Conservation (phyloP, 2,888 invertebrate genomes). For the Aricia artaxerxes region DNA sequence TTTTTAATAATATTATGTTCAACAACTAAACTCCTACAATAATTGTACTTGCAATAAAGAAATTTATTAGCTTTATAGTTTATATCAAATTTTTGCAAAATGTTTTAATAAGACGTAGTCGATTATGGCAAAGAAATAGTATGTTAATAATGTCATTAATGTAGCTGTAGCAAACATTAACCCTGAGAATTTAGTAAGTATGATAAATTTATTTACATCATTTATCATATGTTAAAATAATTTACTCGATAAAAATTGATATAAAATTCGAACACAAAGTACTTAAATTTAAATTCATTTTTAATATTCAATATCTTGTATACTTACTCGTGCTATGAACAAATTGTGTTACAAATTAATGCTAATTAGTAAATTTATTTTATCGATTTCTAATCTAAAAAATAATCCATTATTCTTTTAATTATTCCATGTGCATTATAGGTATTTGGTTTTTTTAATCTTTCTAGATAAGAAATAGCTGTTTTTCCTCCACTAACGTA, state of each 20-base stretch:
- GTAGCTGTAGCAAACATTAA: background rate
- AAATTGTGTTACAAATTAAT: background rate
- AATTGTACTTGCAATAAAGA: no score
- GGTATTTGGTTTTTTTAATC: no score
- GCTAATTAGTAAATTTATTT: background rate
- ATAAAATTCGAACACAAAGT: background rate
- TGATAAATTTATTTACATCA: background rate
- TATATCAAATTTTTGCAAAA: background rate
- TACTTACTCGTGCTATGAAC: background rate
- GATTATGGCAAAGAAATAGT: background rate
- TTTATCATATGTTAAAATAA: background rate
- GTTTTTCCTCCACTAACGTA: no score
- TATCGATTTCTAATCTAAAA: background rate
- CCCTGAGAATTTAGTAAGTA: background rate
- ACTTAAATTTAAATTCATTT: background rate
- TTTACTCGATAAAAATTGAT: background rate
- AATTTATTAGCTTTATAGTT: no score
- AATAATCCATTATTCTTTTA: background rate
- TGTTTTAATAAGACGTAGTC: background rate
- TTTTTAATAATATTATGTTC: no score
- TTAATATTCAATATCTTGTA: background rate
- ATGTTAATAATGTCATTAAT: background rate
- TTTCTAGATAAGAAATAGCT: no score
- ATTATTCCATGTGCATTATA: no score
- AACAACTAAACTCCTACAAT: no score